Conservation (phyloP, 2,888 invertebrate genomes). For the Orthonevra nobilis region DNA sequence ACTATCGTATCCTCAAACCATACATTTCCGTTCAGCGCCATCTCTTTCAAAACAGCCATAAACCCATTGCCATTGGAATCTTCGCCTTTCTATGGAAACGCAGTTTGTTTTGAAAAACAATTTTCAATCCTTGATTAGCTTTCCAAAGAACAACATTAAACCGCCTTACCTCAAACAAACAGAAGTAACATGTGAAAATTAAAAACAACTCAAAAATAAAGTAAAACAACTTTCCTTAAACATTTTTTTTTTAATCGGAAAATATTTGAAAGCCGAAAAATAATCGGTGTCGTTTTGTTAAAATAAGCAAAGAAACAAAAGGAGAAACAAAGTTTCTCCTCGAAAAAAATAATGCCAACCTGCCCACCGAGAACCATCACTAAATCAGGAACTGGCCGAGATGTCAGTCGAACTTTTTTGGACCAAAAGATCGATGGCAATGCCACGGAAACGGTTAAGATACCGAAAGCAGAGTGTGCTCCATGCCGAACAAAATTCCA, state of each 20-base stretch:
- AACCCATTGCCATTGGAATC: not conserved
- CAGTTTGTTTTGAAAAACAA: constrained; percentile 66
- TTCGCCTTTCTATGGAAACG: constrained; percentile 61
- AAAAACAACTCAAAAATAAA: no score
- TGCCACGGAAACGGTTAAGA: constrained; percentile 71
- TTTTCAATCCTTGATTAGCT: constrained; percentile 18
- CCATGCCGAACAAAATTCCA: constrained; percentile 79
- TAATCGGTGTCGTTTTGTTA: not conserved
- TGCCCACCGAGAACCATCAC: constrained; percentile 56
- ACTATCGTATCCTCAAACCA: no score
- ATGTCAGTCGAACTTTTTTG: constrained; percentile 47
- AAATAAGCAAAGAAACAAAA: no score
- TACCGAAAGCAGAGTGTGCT: constrained; percentile 72
- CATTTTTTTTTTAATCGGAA: constrained; percentile 6
- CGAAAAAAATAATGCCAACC: constrained; percentile 72
- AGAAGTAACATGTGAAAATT: constrained; percentile 42
- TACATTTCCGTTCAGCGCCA: no score
- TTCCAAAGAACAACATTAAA: constrained; percentile 37
- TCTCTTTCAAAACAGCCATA: not conserved
- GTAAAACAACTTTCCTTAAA: no score
- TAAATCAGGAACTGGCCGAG: constrained; percentile 37
- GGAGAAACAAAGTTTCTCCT: not conserved
- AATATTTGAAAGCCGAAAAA: constrained; percentile 1
- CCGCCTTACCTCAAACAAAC: constrained; percentile 4
- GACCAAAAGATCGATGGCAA: constrained; percentile 26